These are phyloP conservation scores for Semaprochilodus insignis DNA, from an alignment of 2,797 vertebrate species.

Conservation along the genomic window DNA sequence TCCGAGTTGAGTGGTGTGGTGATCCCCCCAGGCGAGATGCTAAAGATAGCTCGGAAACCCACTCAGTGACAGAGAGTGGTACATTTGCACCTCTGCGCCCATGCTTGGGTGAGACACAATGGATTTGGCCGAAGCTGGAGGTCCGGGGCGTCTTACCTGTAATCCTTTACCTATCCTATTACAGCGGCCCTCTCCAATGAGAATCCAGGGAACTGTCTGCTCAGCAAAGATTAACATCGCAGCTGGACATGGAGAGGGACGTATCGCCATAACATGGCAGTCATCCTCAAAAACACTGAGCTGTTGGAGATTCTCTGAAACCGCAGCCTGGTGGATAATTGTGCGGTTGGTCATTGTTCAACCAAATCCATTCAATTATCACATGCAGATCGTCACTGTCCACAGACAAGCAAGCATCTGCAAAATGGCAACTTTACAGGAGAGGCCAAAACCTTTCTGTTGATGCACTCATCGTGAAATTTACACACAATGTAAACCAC, in stretches of 20 bases:
- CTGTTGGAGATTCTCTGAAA: neutral
- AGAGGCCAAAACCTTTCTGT: too few relatives aligned
- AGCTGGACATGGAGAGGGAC: neutral
- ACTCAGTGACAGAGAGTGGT: constrained; percentile 64
- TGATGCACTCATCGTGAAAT: too few relatives aligned
- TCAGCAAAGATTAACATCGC: constrained; percentile 69
- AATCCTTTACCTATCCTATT: constrained; percentile 82
- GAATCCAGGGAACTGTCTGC: constrained; percentile 80
- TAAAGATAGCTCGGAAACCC: constrained; percentile 67
- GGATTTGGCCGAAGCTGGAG: constrained; percentile 73
- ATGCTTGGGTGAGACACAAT: constrained; percentile 79
- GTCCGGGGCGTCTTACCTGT: constrained; percentile 72
- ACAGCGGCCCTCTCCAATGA: constrained; percentile 66
- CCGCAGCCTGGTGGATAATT: neutral
- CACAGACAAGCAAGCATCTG: too few relatives aligned
- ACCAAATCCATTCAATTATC: neutral
- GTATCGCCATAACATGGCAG: neutral
- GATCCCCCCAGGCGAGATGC: constrained; percentile 60
- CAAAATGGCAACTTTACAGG: too few relatives aligned
- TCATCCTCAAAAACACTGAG: neutral
- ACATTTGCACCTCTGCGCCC: constrained; percentile 70
- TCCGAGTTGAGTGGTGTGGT: constrained; percentile 67
- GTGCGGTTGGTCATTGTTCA: neutral
- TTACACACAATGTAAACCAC: too few relatives aligned
- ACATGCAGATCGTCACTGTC: too few relatives aligned